Evolutionary conservation across 1,140 invertebrate genomes (phyloP).

Genomic region (Lerema accius): DNA sequence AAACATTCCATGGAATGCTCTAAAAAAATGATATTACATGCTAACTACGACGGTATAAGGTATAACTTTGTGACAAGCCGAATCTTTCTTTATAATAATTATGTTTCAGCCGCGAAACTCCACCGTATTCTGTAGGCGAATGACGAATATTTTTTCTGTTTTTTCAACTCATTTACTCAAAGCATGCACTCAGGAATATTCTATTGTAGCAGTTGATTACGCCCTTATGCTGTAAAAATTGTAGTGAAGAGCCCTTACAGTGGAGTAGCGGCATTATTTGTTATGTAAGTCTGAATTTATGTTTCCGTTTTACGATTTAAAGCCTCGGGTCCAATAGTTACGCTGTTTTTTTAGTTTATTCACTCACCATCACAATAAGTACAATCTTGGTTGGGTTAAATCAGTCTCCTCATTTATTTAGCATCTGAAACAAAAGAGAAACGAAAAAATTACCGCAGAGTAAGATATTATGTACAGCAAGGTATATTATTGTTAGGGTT

Average conservation of each 20-base stretch:
- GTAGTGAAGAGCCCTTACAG: constrained; percentile 1
- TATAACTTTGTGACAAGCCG: neutral
- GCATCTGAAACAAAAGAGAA: constrained; percentile 50
- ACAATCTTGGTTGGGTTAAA: constrained; percentile 34
- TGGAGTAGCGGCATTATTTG: constrained; percentile 7
- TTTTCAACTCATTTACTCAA: constrained; percentile 10
- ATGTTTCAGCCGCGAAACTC: neutral
- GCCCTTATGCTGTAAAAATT: constrained; percentile 15
- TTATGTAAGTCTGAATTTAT: constrained; percentile 13
- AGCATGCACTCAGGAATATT: constrained; percentile 1
- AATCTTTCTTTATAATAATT: neutral
- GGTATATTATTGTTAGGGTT: too few relatives aligned
- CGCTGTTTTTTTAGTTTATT: constrained; percentile 2
- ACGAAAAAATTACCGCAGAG: too few relatives aligned
- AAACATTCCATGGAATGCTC: too few relatives aligned
- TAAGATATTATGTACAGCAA: too few relatives aligned
- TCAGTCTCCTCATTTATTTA: constrained; percentile 33
- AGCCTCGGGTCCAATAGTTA: neutral
- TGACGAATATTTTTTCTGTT: constrained; percentile 9
- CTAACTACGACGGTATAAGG: too few relatives aligned
- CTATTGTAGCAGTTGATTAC: constrained; percentile 16
- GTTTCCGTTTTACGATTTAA: neutral
- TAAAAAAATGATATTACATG: too few relatives aligned
- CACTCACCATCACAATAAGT: constrained; percentile 49
- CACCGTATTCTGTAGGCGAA: neutral